Evolutionary conservation across 2,113 vertebrate species (phyloP).

Genomic region (Manacus vitellinus): DNA sequence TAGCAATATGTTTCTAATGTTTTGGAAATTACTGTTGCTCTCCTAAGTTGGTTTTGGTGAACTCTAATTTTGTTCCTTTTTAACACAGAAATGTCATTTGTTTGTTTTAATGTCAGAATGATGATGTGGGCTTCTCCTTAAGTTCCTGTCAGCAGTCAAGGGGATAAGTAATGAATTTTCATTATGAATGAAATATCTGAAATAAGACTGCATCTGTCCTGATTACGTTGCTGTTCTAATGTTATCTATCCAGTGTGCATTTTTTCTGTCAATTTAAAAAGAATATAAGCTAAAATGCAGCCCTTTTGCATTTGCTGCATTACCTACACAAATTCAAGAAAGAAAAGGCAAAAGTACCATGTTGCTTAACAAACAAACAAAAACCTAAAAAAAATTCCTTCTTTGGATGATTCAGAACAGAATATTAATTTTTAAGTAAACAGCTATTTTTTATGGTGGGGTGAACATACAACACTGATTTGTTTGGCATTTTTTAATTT

Average conservation of each 20-base stretch:
- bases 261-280: background rate
- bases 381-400: background rate
- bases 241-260: background rate
- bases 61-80: background rate
- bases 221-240: background rate
- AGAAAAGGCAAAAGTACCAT: background rate
- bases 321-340: background rate
- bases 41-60: background rate
- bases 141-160: fast-evolving
- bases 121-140: background rate
- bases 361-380: background rate
- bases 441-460: background rate
- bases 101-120: background rate
- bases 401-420: background rate
- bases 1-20: background rate
- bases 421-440: background rate
- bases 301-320: background rate
- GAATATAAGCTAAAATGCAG: background rate
- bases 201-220: background rate
- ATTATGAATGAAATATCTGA: background rate
- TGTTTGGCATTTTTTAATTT: background rate
- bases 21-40: background rate
- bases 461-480: background rate
- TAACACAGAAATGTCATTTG: background rate
- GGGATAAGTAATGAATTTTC: background rate